These are phyloP conservation scores for Marcusenius ussheri DNA, from an alignment of 2,113 vertebrate genomes.

Conservation along the genomic window DNA sequence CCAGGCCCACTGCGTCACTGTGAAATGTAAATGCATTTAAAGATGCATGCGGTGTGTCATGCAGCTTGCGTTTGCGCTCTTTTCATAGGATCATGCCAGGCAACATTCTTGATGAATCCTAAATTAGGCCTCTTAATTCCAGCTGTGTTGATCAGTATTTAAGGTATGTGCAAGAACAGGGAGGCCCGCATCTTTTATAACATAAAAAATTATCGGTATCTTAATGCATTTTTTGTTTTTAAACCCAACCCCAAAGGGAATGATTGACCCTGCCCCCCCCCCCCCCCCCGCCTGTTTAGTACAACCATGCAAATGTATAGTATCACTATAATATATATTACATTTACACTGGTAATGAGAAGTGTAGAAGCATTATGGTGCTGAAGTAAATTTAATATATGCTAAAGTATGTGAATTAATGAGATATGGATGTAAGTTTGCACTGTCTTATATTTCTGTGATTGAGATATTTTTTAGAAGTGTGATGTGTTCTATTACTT, in stretches of 20 bases:
- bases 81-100: neutral
- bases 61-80: no score
- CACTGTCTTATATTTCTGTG: conserved; percentile 54
- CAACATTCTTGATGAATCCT: neutral
- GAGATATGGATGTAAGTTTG: conserved; percentile 60
- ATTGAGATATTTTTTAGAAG: conserved; percentile 50
- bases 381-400: conserved; percentile 53
- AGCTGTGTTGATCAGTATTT: conserved; percentile 7
- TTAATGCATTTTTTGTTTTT: neutral
- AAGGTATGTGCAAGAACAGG: neutral
- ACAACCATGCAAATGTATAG: conserved; percentile 35
- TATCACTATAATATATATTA: neutral
- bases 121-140: neutral
- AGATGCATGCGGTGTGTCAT: neutral
- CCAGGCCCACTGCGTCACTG: neutral
- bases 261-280: neutral
- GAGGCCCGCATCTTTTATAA: neutral
- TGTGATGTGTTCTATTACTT: conserved; percentile 49
- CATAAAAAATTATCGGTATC: neutral
- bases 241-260: neutral
- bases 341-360: conserved; percentile 32
- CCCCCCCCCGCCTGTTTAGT: conserved; percentile 4
- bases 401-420: conserved; percentile 65
- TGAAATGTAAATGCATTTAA: conserved; percentile 13
- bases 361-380: conserved; percentile 59